Evolutionary conservation across 2,888 invertebrate genomes (phyloP), one percentile per base, ranked within the genome.

Genomic region (Hirtodrosophila alboralis): DNA sequence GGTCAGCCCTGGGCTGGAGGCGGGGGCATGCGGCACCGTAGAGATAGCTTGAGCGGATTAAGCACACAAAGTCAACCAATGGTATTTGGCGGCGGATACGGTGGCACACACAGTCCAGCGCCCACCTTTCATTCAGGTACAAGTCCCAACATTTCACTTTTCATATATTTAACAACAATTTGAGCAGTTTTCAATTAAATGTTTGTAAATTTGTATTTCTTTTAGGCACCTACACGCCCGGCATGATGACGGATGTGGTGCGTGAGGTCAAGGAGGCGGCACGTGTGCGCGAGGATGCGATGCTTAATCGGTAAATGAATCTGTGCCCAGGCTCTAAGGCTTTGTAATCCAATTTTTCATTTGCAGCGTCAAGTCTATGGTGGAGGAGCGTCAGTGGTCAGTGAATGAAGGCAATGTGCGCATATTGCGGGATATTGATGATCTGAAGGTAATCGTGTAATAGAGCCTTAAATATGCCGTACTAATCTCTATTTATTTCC

Each of bases 211-310:
- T 36, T 16, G 10, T n/a, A 12, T 45, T 6, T 44, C n/a, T 84
- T 88, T 12, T 67, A 89, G 90, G 90, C 44, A 89, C 89, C 47
- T 95, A 95, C 88, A 93, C 93, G 10, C 95, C 95, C 1, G 95
- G 95, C n/a, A 93, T 94, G 92, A 91, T 95, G 78, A 92, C 94
- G 8, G 95, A 95, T 88, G 91, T 95, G 81, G 94, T 95, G 68
- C 92, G 94, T 26, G 95, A 95, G 90, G 94, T 95, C 12, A 91
- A 95, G 40, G 95, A 95, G 86, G 95, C 95, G 14, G 93, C 95
- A 13, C 91, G 94, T 53, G 91, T 95, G 60, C 91, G 95, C 10
- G 95, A 95, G 83, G 95, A 95, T 87, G 94, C 95, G n/a, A 89
- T 95, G 62, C 92, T 91, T 21, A 90, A 89, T 77, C 86, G 90